Evolutionary conservation across 2,797 vertebrate species (phyloP).

Genomic region (Hydrolagus colliei): DNA sequence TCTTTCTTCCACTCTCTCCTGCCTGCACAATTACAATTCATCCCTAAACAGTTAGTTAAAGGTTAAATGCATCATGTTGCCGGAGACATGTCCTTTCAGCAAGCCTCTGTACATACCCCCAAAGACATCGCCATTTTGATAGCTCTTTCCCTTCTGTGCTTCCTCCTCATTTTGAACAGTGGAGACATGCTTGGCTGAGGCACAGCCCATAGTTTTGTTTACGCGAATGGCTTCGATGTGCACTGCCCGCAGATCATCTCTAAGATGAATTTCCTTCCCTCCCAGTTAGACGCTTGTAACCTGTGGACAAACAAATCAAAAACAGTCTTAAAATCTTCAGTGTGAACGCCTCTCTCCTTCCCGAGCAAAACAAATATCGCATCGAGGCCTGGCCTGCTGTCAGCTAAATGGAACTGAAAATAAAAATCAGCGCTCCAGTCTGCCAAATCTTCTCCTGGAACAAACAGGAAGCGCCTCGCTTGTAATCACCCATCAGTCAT

Average conservation of each 20-base stretch:
- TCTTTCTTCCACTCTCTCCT: background rate
- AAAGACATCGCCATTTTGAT: slow-evolving; percentile 95
- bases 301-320: slow-evolving; percentile 24
- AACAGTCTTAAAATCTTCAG: slow-evolving; percentile 21
- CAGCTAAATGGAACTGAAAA: background rate
- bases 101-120: slow-evolving; percentile 67
- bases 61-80: background rate
- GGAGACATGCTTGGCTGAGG: slow-evolving; percentile 98
- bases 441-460: background rate
- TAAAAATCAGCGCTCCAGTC: background rate
- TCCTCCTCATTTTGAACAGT: slow-evolving; percentile 97
- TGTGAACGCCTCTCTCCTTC: background rate
- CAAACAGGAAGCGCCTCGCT: background rate
- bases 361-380: no score
- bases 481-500: background rate
- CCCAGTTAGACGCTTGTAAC: slow-evolving; percentile 19
- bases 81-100: background rate
- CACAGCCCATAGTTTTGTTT: slow-evolving; percentile 94
- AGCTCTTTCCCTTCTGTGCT: slow-evolving; percentile 86
- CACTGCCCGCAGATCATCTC: slow-evolving; percentile 61
- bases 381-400: no score
- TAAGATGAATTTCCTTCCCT: slow-evolving; percentile 40
- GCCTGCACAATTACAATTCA: background rate
- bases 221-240: slow-evolving; percentile 67
- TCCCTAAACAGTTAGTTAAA: background rate